Evolutionary conservation across 2,797 vertebrate genomes (phyloP).

Genomic region (Chiroxiphia lanceolata): DNA sequence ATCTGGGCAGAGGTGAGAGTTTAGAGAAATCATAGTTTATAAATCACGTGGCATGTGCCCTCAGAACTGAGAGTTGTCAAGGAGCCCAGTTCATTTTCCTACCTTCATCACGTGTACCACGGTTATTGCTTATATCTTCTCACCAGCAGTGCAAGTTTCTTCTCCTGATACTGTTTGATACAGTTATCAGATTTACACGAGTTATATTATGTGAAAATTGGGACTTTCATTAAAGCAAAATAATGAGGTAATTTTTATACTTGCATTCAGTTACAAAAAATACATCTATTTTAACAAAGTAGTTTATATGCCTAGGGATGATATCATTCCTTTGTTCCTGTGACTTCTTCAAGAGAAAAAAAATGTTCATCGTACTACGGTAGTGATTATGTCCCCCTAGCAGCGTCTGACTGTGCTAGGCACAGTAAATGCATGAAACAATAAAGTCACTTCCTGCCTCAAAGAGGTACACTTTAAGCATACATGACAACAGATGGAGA

Average conservation of each 20-base stretch:
- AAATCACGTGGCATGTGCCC: not conserved
- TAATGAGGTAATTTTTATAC: not conserved
- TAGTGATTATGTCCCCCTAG: not conserved
- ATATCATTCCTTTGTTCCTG: not conserved
- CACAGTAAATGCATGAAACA: not conserved
- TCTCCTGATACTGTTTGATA: not conserved
- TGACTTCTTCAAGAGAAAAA: not conserved
- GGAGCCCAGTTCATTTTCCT: not conserved
- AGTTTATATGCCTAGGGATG: not conserved
- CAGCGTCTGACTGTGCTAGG: not conserved
- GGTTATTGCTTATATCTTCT: not conserved
- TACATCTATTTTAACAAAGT: not conserved
- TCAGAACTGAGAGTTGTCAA: rapidly evolving
- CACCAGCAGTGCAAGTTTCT: not conserved
- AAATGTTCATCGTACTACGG: not conserved
- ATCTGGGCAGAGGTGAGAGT: not conserved
- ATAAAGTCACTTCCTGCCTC: not conserved
- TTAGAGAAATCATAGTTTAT: not conserved
- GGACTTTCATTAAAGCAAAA: not conserved
- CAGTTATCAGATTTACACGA: not conserved
- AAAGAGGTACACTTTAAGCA: not conserved
- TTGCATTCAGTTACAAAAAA: not conserved
- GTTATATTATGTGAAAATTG: not conserved
- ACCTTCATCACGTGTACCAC: not conserved
- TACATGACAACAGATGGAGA: not conserved